phyloP scores from a whole-genome alignment of 2,888 invertebrate genomes.

The Thyatira batis region DNA sequence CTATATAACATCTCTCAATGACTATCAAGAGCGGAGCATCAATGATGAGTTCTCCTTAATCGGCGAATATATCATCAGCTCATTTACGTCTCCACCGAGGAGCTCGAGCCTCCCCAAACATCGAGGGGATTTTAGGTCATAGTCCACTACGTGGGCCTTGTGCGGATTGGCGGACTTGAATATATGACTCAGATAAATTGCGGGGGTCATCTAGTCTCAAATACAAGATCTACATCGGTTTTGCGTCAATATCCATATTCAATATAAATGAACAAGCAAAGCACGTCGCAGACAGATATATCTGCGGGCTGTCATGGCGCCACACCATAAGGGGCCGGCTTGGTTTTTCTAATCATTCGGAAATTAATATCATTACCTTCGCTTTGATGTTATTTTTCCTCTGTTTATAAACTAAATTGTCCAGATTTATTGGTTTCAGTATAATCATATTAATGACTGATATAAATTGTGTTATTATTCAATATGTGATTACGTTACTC shows the following conservation, averaged over 20 bases:
- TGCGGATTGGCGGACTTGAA: too few relatives aligned
- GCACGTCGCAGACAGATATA: constrained; percentile 45
- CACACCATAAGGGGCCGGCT: constrained; percentile 55
- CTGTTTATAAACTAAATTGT: constrained; percentile 12
- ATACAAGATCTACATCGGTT: background rate
- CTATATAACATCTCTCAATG: too few relatives aligned
- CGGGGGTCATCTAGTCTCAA: too few relatives aligned
- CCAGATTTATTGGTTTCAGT: background rate
- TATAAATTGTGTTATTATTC: background rate
- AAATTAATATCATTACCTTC: constrained; percentile 64
- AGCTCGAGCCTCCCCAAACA: too few relatives aligned
- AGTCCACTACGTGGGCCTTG: too few relatives aligned
- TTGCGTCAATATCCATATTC: constrained; percentile 32
- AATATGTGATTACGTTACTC: background rate
- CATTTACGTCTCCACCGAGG: too few relatives aligned
- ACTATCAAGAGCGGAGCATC: too few relatives aligned
- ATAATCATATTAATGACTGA: background rate
- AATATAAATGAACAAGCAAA: constrained; percentile 34
- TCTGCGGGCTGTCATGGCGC: constrained; percentile 46
- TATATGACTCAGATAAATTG: too few relatives aligned
- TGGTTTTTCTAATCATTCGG: constrained; percentile 66
- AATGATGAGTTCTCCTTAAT: too few relatives aligned
- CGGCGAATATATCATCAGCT: too few relatives aligned
- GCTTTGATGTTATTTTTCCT: constrained; percentile 9
- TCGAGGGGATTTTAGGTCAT: too few relatives aligned